These are phyloP conservation scores for Ricordea florida DNA, from an alignment of 92 coral and sea anemone species.

Conservation along the genomic window DNA sequence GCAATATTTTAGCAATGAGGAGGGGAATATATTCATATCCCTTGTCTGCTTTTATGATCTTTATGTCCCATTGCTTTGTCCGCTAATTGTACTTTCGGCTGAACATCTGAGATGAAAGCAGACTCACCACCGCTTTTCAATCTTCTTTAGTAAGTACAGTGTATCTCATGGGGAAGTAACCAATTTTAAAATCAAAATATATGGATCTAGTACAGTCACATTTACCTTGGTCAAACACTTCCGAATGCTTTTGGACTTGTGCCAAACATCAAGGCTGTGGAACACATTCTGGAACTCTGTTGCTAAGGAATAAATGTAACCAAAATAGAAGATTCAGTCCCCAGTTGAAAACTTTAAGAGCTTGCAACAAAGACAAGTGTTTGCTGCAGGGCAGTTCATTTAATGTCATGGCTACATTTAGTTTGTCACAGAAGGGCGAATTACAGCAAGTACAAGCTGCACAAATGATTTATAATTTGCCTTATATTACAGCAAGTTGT, in stretches of 20 bases:
- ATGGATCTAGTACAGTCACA: not conserved
- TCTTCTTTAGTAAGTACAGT: not conserved
- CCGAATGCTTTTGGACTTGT: slow-evolving; percentile 8
- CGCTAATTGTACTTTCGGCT: slow-evolving; percentile 54
- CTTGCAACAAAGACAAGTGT: not conserved
- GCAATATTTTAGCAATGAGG: slow-evolving; percentile 20
- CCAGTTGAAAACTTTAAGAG: not conserved
- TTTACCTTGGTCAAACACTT: slow-evolving; percentile 25
- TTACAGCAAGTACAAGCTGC: no score
- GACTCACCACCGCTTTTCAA: not conserved
- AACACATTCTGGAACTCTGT: not conserved
- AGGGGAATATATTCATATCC: slow-evolving; percentile 40
- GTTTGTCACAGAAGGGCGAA: not conserved
- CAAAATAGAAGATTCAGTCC: not conserved
- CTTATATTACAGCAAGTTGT: no score
- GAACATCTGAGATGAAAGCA: not conserved
- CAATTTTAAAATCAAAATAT: not conserved
- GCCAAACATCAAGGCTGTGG: slow-evolving; percentile 33
- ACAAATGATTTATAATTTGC: no score
- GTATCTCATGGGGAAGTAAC: not conserved
- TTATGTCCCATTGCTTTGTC: slow-evolving; percentile 37
- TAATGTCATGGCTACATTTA: not conserved
- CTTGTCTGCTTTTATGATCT: slow-evolving; percentile 23
- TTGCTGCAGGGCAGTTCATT: not conserved
- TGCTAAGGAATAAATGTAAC: not conserved